Evolutionary conservation across 2,797 vertebrate species (phyloP).

Genomic region (Emydoidea blandingii): DNA sequence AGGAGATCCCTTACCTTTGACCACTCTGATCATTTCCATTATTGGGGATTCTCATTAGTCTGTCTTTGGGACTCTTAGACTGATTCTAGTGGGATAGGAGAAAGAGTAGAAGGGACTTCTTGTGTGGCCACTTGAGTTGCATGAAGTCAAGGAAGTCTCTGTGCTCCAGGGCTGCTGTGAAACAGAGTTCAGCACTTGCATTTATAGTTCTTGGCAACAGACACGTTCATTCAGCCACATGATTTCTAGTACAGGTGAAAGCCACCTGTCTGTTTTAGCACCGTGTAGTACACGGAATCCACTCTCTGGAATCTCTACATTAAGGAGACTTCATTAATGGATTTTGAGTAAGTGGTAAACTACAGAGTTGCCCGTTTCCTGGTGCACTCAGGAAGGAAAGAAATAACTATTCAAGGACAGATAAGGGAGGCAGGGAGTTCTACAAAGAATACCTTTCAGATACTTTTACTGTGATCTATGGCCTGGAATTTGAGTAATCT

Average conservation of each 20-base stretch:
- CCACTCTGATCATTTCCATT: slow-evolving; percentile 41
- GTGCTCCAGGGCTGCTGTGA: background rate
- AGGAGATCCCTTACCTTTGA: slow-evolving; percentile 43
- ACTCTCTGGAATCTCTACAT: slow-evolving; percentile 61
- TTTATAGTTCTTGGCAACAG: slow-evolving; percentile 69
- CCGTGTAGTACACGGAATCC: background rate
- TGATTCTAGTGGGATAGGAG: slow-evolving; percentile 30
- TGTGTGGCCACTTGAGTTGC: slow-evolving; percentile 46
- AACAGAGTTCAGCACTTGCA: slow-evolving; percentile 23
- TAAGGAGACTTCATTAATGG: slow-evolving; percentile 56
- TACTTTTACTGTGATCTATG: slow-evolving; percentile 65
- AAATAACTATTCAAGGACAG: slow-evolving; percentile 50
- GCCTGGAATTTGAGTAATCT: slow-evolving; percentile 52
- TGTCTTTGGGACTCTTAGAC: slow-evolving; percentile 36
- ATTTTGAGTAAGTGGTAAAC: slow-evolving; percentile 63
- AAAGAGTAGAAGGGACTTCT: slow-evolving; percentile 44
- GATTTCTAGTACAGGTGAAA: slow-evolving; percentile 68
- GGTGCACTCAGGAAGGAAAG: slow-evolving; percentile 47
- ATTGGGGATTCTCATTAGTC: slow-evolving; percentile 21
- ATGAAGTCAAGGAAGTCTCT: slow-evolving; percentile 17
- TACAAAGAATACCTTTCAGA: slow-evolving; percentile 45
- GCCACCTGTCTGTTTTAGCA: slow-evolving; percentile 65
- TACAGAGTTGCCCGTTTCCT: slow-evolving; percentile 66
- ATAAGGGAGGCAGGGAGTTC: slow-evolving; percentile 19
- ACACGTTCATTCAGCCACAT: background rate